Evolutionary conservation across 2,888 invertebrate genomes (phyloP), one percentile per base, ranked within the genome.

Genomic region (Junonia oenone): DNA sequence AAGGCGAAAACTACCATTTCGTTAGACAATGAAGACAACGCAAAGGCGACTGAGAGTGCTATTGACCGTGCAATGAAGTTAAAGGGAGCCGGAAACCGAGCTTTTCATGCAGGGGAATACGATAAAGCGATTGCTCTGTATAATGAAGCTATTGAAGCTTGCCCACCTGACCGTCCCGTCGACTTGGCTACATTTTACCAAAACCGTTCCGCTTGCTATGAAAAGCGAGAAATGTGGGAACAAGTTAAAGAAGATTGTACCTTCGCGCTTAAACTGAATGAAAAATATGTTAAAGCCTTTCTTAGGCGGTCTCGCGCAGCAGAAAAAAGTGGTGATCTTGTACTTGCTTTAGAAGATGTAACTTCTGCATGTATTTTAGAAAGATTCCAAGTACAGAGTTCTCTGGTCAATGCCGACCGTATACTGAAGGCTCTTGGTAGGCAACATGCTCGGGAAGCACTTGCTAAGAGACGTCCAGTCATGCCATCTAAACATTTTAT

Each of bases 181-280:
- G 97, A 96, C 66, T 85, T 98, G 53, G 95, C 98, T 0, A 98
- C 97, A 13, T 98, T 97, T 83, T 98, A 97, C 81, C 99, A 99
- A 81, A 99, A 99, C 77, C 93, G 98, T 68, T 99, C 98, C 9
- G 99, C 98, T 13, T 96, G 98, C 40, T 97, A 97, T 81, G 98
- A 98, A 81, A 96, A 97, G 81, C 88, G 98, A 73, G 94, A 95
- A 81, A 95, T 96, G 83, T 96, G 95, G 92, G 93, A 93, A 59
- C 92, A 94, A 63, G 97, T 98, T 0, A 95, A 96, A 71, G 93
- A 94, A 62, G 98, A 98, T 78, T 98, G 98, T 73, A 93, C 95
- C 1, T 93, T 92, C 72, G 98, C 99, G 1, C 90, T 99, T 31
- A 93, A 95, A 72, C 90, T 95, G 26, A 97, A 98, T 81, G 94